These are phyloP conservation scores for Microcebus griseorufus DNA, from an alignment of 2,113 vertebrate species.

Conservation along the genomic window DNA sequence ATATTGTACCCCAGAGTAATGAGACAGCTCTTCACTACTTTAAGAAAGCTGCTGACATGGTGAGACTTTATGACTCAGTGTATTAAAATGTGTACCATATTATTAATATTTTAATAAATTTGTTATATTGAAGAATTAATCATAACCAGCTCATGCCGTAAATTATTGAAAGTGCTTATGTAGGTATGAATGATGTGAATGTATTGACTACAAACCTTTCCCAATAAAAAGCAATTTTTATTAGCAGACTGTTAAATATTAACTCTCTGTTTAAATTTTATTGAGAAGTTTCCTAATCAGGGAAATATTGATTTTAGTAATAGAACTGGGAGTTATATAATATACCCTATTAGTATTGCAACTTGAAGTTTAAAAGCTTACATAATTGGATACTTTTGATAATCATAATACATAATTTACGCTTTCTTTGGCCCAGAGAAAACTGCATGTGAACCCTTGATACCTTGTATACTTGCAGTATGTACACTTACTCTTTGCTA, in stretches of 20 bases:
- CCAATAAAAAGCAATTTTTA: not conserved
- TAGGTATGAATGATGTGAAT: constrained; percentile 28
- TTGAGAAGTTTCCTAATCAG: constrained; percentile 27
- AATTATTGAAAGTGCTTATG: not conserved
- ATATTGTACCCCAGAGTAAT: constrained; percentile 95
- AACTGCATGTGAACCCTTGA: not conserved
- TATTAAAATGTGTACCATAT: not conserved
- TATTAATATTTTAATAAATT: not conserved
- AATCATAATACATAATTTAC: not conserved
- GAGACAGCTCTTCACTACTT: constrained; percentile 98
- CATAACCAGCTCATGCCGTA: not conserved
- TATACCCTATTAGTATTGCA: not conserved
- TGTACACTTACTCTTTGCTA: not conserved
- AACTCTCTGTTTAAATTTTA: constrained; percentile 7
- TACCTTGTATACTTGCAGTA: not conserved
- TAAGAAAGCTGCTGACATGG: constrained; percentile 98
- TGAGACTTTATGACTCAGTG: constrained; percentile 76
- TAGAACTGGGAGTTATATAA: not conserved
- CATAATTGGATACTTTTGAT: not conserved
- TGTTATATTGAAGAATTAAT: not conserved
- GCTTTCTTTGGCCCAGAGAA: not conserved
- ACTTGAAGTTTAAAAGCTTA: constrained; percentile 26
- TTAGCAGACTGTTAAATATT: constrained; percentile 23
- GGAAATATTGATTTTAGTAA: constrained; percentile 26
- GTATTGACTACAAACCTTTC: not conserved